These are phyloP conservation scores for Oreochromis tanganicae DNA, from an alignment of 2,113 vertebrate species.

Conservation along the genomic window DNA sequence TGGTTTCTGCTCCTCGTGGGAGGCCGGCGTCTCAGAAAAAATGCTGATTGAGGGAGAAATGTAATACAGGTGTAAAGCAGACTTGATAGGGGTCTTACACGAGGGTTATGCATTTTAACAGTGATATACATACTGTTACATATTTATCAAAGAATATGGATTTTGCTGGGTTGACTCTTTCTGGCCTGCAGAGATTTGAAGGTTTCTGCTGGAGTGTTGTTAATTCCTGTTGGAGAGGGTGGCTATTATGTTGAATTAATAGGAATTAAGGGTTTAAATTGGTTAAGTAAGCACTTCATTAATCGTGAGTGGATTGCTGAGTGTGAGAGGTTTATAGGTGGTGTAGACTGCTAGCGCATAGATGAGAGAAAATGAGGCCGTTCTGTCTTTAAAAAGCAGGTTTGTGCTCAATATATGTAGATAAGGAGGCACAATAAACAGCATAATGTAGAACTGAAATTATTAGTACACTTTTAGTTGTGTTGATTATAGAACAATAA, in stretches of 20 bases:
- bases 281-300: slow-evolving; percentile 82
- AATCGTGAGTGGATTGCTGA: slow-evolving; percentile 64
- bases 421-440: not conserved
- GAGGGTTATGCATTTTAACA: slow-evolving; percentile 80
- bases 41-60: slow-evolving; percentile 80
- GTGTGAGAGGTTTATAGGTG: slow-evolving; percentile 50
- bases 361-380: not conserved
- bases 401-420: not conserved
- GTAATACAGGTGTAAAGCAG: slow-evolving; percentile 79
- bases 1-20: slow-evolving; percentile 77
- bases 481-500: not conserved
- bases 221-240: slow-evolving; percentile 74
- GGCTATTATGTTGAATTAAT: slow-evolving; percentile 79
- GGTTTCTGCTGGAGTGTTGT: slow-evolving; percentile 68
- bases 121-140: slow-evolving; percentile 77
- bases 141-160: slow-evolving; percentile 73
- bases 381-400: slow-evolving; percentile 7
- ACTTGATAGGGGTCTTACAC: slow-evolving; percentile 78
- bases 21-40: slow-evolving; percentile 70
- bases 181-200: slow-evolving; percentile 62
- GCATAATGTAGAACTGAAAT: not conserved
- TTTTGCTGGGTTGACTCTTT: slow-evolving; percentile 73
- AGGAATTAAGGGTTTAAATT: slow-evolving; percentile 76
- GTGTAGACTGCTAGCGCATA: not conserved
- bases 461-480: not conserved